Percentiles rank a stretch among this genome's conserved stretches.
Evolutionary conservation across 2,113 vertebrate species (phyloP).

Genomic region (Pristiophorus japonicus): DNA sequence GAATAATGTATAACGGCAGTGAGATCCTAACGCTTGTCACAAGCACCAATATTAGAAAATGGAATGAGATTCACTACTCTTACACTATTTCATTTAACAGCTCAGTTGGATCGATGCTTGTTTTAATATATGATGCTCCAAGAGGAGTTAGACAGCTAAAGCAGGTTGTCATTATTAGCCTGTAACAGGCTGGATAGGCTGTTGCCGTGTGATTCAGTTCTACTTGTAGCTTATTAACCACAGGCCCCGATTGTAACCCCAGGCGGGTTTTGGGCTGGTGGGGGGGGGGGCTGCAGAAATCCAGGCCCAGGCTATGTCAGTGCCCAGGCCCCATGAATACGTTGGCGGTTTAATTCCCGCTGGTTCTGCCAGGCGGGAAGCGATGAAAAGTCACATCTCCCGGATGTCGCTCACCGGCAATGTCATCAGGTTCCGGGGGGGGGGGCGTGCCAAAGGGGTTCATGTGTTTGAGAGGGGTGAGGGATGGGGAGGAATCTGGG

Average conservation of each 20-base stretch:
- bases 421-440: neutral
- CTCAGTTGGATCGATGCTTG: neutral
- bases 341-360: too few relatives aligned
- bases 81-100: neutral
- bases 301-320: neutral
- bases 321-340: neutral
- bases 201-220: neutral
- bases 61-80: conserved; percentile 21
- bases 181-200: neutral
- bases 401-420: neutral
- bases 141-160: neutral
- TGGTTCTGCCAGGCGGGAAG: neutral
- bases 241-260: neutral
- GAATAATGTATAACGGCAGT: conserved; percentile 13
- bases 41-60: neutral
- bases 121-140: neutral
- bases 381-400: neutral
- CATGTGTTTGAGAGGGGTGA: neutral
- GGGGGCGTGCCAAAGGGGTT: neutral
- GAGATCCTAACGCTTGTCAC: conserved; percentile 10
- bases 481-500: neutral
- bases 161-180: neutral
- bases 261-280: neutral
- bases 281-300: neutral
- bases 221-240: neutral